Percentiles rank a stretch among this genome's conserved stretches.
Conservation (phyloP, 2,888 invertebrate species). For the Ochropleura leucogaster region DNA sequence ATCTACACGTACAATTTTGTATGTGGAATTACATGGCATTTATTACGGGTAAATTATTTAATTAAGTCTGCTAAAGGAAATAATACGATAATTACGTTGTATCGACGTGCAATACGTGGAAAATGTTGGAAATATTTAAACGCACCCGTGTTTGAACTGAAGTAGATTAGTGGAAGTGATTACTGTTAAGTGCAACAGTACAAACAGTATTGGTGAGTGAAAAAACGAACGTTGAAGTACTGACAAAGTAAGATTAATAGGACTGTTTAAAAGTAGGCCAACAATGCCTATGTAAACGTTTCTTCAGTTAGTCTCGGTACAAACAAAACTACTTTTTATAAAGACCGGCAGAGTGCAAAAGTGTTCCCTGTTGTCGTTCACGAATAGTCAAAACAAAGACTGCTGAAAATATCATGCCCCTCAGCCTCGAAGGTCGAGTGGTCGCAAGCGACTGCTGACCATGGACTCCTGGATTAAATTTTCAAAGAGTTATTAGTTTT, state of each 20-base stretch:
- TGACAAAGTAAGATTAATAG: constrained; percentile 35
- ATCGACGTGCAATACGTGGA: constrained; percentile 40
- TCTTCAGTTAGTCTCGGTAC: constrained; percentile 6
- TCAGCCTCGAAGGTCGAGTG: too few species aligned
- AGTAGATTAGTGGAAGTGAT: constrained; percentile 27
- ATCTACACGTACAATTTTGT: constrained; percentile 21
- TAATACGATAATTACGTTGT: constrained; percentile 45
- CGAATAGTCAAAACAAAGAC: not conserved
- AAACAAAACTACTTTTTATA: not conserved
- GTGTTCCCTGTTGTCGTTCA: not conserved
- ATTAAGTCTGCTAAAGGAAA: constrained; percentile 31
- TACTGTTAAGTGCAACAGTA: constrained; percentile 37
- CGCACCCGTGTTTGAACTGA: constrained; percentile 19
- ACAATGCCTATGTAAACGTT: constrained; percentile 19
- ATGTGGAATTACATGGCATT: constrained; percentile 41
- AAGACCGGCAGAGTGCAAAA: not conserved
- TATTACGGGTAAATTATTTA: constrained; percentile 45
- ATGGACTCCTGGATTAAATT: too few species aligned
- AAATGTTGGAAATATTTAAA: constrained; percentile 38
- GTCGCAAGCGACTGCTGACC: too few species aligned
- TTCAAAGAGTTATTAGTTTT: too few species aligned
- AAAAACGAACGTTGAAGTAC: constrained; percentile 7
- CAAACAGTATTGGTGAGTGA: not conserved
- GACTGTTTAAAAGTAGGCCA: constrained; percentile 27
- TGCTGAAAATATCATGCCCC: too few species aligned